Conservation (phyloP, 1,140 invertebrate species). For the Drosophila auraria region DNA sequence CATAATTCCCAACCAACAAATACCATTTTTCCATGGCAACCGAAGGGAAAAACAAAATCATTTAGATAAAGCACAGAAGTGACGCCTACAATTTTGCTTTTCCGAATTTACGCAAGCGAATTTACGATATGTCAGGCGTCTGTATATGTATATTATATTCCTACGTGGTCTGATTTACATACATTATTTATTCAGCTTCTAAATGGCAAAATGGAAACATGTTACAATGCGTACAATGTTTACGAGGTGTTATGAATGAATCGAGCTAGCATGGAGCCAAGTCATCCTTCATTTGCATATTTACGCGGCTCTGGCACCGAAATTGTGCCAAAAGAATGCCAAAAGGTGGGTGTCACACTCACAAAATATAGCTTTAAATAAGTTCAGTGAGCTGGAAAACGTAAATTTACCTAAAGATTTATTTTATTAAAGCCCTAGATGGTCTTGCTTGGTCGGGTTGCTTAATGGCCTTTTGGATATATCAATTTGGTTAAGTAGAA, state of each 20-base stretch:
- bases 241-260: conserved; percentile 50
- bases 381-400: background rate
- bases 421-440: background rate
- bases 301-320: conserved; percentile 5
- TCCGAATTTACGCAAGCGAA: conserved; percentile 46
- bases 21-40: conserved; percentile 34
- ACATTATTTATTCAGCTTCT: conserved; percentile 69
- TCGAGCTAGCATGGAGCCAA: background rate
- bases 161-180: conserved; percentile 59
- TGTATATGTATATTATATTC: conserved; percentile 11
- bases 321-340: conserved; percentile 11
- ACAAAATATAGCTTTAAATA: background rate
- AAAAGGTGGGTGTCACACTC: conserved; percentile 15
- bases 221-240: conserved; percentile 23
- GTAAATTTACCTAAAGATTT: background rate
- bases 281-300: conserved; percentile 38
- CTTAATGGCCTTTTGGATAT: background rate
- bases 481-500: background rate
- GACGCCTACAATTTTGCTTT: conserved; percentile 65
- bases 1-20: conserved; percentile 48
- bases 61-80: conserved; percentile 57
- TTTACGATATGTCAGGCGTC: conserved; percentile 17
- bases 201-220: conserved; percentile 67
- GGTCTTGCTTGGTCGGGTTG: background rate
- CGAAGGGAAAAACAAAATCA: conserved; percentile 44